These are phyloP conservation scores for Notoglanidium macrostoma DNA, from an alignment of 2,797 vertebrate genomes.

Conservation along the genomic window DNA sequence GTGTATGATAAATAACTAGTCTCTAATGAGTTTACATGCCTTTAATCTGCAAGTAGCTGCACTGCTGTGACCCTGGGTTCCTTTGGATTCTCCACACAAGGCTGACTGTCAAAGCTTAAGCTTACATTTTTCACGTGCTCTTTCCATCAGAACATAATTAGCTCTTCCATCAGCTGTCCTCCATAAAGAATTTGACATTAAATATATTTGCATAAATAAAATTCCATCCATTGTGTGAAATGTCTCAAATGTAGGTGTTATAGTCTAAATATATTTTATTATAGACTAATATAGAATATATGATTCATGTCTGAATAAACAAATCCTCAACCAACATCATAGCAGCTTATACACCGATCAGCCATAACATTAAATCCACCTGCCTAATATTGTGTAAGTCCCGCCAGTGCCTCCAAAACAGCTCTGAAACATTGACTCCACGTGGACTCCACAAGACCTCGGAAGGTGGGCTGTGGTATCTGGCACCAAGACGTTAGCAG, in stretches of 20 bases:
- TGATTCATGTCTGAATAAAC: background rate
- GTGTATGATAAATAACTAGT: conserved; percentile 7
- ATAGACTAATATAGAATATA: background rate
- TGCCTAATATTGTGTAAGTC: too few species aligned
- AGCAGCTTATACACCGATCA: background rate
- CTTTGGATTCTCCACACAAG: conserved; percentile 14
- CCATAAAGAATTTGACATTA: conserved; percentile 48
- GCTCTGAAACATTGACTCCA: too few species aligned
- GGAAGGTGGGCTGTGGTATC: too few species aligned
- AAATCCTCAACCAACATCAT: background rate
- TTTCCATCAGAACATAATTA: conserved; percentile 49
- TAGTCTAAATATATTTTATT: background rate
- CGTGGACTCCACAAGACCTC: too few species aligned
- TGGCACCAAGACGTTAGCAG: too few species aligned
- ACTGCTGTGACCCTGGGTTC: conserved; percentile 17
- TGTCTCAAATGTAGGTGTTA: background rate
- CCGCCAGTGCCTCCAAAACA: too few species aligned
- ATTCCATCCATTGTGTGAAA: conserved; percentile 38
- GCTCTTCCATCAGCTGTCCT: conserved; percentile 20
- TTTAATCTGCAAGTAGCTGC: conserved; percentile 16
- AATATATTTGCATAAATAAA: conserved; percentile 36
- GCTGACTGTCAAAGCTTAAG: conserved; percentile 21
- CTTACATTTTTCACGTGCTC: background rate
- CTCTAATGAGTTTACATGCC: conserved; percentile 20
- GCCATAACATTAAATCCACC: too few species aligned